A percentile compares a stretch with the other conserved stretches of the same genome.
phyloP scores from a whole-genome alignment of 2,113 vertebrate genomes.

The Synchiropus splendidus region DNA sequence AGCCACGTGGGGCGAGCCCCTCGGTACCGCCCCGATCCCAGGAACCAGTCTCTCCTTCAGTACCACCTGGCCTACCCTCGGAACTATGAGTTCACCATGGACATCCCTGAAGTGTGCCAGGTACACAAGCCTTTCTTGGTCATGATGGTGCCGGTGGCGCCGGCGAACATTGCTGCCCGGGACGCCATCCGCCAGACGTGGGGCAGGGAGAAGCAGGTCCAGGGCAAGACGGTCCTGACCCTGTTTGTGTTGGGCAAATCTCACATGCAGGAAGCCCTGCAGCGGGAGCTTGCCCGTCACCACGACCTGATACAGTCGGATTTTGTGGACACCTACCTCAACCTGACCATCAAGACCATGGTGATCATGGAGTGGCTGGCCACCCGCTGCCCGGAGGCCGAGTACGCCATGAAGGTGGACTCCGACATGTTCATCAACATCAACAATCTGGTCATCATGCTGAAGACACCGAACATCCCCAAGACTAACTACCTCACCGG shows the following conservation, averaged over 20 bases:
- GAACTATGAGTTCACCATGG: constrained; percentile 62
- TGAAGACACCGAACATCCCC: constrained; percentile 73
- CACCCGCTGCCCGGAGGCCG: constrained; percentile 58
- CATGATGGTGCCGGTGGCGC: constrained; percentile 60
- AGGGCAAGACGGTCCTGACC: constrained; percentile 36
- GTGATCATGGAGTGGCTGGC: constrained; percentile 75
- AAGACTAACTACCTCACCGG: constrained; percentile 83
- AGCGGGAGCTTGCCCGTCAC: constrained; percentile 52
- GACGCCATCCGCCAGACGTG: constrained; percentile 62
- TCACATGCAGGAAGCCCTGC: constrained; percentile 8
- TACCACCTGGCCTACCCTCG: constrained; percentile 41
- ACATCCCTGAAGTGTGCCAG: constrained; percentile 50
- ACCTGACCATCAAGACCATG: constrained; percentile 72
- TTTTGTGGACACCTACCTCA: constrained; percentile 62
- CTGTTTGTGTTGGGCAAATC: constrained; percentile 59
- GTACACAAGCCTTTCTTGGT: constrained; percentile 61
- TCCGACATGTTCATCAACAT: constrained; percentile 93
- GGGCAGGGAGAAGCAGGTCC: constrained; percentile 53
- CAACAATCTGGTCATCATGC: constrained; percentile 82
- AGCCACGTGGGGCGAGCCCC: rapidly evolving
- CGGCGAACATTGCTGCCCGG: constrained; percentile 25
- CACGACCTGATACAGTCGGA: constrained; percentile 69
- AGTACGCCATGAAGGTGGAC: constrained; percentile 89
- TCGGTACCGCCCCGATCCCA: not conserved
- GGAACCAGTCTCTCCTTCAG: not conserved